Conservation (phyloP, 2,797 vertebrate genomes). For the Cossypha caffra region DNA sequence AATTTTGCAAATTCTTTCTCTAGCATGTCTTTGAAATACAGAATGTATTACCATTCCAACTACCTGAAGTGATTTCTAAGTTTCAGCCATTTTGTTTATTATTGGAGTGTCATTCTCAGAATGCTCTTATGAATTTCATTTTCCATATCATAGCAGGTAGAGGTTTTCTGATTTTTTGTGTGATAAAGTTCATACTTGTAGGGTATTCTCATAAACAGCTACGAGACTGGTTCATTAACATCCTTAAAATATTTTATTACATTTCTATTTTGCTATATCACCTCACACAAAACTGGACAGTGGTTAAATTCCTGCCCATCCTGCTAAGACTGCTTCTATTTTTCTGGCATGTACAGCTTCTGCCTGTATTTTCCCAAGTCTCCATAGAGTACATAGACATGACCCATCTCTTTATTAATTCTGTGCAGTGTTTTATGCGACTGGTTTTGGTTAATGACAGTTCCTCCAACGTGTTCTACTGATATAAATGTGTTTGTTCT, state of each 20-base stretch:
- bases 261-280: neutral
- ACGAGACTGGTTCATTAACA: neutral
- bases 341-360: neutral
- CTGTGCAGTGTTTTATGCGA: neutral
- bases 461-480: neutral
- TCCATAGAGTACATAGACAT: neutral
- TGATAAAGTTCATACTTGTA: neutral
- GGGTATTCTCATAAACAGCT: neutral
- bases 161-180: neutral
- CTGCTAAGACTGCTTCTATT: neutral
- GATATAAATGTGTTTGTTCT: neutral
- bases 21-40: neutral
- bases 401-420: neutral
- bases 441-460: neutral
- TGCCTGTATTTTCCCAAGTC: neutral
- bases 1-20: conserved; percentile 7
- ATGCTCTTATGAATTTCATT: neutral
- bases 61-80: neutral
- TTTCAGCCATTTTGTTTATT: neutral
- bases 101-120: neutral
- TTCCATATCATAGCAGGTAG: neutral
- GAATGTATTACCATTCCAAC: neutral
- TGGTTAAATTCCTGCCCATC: neutral
- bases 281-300: neutral
- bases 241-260: neutral